A percentile compares a stretch with the other conserved stretches of the same genome.
Conservation (phyloP, 2,888 invertebrate species). For the Anaspis maculata region DNA sequence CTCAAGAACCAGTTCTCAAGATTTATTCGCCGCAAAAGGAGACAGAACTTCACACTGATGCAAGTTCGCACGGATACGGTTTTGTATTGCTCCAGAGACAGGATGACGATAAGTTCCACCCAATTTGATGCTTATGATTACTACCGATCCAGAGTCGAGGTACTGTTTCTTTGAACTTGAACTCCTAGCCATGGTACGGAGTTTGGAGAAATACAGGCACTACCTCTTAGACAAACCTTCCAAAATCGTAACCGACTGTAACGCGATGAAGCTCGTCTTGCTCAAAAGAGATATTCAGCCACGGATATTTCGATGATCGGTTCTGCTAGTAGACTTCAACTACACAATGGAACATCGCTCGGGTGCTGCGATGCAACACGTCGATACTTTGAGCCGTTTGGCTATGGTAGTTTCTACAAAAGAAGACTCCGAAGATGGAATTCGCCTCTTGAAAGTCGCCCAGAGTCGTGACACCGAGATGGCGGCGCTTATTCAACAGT, state of each 20-base stretch:
- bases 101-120: constrained; percentile 23
- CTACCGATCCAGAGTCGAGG: constrained; percentile 22
- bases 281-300: constrained; percentile 27
- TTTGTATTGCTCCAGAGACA: constrained; percentile 29
- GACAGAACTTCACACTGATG: constrained; percentile 33
- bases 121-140: constrained; percentile 29
- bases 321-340: constrained; percentile 19
- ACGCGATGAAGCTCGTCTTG: constrained; percentile 22
- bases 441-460: too few relatives aligned
- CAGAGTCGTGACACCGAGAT: too few relatives aligned
- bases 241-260: constrained; percentile 27
- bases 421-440: too few relatives aligned
- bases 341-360: constrained; percentile 17
- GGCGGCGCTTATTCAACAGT: too few relatives aligned
- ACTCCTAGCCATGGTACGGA: constrained; percentile 21
- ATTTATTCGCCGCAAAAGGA: constrained; percentile 25
- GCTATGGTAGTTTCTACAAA: too few relatives aligned
- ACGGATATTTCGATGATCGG: constrained; percentile 25
- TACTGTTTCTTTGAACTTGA: constrained; percentile 33
- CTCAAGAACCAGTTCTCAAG: constrained; percentile 21
- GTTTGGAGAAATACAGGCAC: constrained; percentile 22
- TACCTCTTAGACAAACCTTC: constrained; percentile 25
- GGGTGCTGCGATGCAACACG: constrained; percentile 23
- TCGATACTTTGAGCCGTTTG: constrained; percentile 26
- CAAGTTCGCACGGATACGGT: constrained; percentile 26